Evolutionary conservation across 1,140 invertebrate genomes (phyloP).

Genomic region (Maniola jurtina): DNA sequence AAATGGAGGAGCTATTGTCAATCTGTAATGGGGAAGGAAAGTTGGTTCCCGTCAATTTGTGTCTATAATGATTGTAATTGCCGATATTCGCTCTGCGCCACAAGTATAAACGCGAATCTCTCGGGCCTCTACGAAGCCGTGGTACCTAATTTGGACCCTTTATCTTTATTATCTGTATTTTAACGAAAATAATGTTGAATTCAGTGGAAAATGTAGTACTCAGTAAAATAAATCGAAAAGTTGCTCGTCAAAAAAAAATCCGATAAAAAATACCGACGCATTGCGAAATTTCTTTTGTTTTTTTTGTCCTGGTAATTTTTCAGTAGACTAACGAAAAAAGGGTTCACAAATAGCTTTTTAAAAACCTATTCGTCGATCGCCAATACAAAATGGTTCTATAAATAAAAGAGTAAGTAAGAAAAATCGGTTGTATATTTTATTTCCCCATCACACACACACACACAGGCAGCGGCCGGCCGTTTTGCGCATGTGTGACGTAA

Average conservation of each 20-base stretch:
- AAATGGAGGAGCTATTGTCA: conserved; percentile 69
- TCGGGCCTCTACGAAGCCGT: conserved; percentile 18
- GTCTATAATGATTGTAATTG: conserved; percentile 70
- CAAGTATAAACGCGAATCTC: conserved; percentile 40
- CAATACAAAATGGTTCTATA: conserved; percentile 47
- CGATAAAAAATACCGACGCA: not conserved
- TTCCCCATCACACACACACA: conserved; percentile 49
- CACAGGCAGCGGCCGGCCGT: conserved; percentile 26
- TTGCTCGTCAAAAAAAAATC: no score
- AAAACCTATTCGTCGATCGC: conserved; percentile 43
- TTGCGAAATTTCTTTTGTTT: not conserved
- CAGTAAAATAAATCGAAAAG: no score
- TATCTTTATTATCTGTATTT: conserved; percentile 20
- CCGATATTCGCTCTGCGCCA: conserved; percentile 46
- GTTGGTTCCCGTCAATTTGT: conserved; percentile 68
- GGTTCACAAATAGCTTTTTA: conserved; percentile 18
- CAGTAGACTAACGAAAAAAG: conserved; percentile 26
- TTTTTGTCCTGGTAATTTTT: not conserved
- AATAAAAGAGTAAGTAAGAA: conserved; percentile 66
- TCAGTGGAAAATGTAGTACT: no score
- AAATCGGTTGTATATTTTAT: conserved; percentile 59
- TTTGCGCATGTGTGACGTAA: conserved; percentile 59
- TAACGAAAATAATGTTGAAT: conserved; percentile 1
- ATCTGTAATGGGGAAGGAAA: conserved; percentile 67
- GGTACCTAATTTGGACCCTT: conserved; percentile 17